These are phyloP conservation scores for Acleris sparsana DNA, from an alignment of 2,888 invertebrate genomes.

Conservation along the genomic window DNA sequence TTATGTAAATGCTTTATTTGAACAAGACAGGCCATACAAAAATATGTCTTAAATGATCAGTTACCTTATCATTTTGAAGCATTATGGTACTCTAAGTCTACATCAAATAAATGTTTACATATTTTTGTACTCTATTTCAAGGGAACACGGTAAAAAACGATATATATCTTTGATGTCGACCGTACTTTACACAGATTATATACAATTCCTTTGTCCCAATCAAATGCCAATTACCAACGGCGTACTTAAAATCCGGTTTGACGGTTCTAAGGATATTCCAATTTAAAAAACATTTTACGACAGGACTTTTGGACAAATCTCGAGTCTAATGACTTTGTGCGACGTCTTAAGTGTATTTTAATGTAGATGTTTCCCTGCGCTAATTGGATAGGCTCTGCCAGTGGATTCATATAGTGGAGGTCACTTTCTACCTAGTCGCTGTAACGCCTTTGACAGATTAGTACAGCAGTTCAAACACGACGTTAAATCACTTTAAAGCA, in stretches of 20 bases:
- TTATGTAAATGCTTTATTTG: too few species aligned
- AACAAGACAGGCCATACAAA: too few species aligned
- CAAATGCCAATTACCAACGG: slow-evolving; percentile 8
- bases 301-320: slow-evolving; percentile 38
- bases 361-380: slow-evolving; percentile 68
- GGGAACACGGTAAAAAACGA: too few species aligned
- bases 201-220: slow-evolving; percentile 7
- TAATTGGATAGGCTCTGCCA: slow-evolving; percentile 69
- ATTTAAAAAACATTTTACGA: slow-evolving; percentile 22
- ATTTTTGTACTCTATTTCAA: too few species aligned
- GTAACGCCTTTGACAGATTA: too few species aligned
- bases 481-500: too few species aligned
- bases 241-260: slow-evolving; percentile 5
- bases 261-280: slow-evolving; percentile 12
- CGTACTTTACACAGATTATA: slow-evolving; percentile 1
- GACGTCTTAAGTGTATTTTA: slow-evolving; percentile 75
- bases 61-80: too few species aligned
- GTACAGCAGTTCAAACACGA: too few species aligned
- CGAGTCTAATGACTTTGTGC: slow-evolving; percentile 58
- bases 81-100: too few species aligned
- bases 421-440: too few species aligned
- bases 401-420: slow-evolving; percentile 3
- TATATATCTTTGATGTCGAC: neutral
- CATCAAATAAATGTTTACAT: too few species aligned
- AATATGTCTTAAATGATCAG: too few species aligned